Base-by-base conservation (phyloP, 2,797 vertebrate species). In the Acipenser transmontanus region DNA sequence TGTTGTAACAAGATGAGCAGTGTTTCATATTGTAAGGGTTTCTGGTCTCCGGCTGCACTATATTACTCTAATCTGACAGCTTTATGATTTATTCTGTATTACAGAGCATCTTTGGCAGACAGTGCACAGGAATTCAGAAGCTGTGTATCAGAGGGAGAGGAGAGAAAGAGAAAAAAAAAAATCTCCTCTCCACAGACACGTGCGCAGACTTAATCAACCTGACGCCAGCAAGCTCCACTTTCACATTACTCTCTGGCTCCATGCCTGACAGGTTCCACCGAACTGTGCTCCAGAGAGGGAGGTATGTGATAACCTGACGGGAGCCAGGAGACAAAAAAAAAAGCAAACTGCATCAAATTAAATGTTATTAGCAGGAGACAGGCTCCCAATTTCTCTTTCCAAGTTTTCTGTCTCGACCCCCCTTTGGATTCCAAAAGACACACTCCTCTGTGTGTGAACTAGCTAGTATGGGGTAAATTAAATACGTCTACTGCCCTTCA, bases 121-220 rank as follows among this genome's bases (percentile, higher is more conserved):
- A 48, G 12, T 67, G 70, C 64, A 71, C 9, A 5, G 48, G 17
- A 70, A 70, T 66, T 69, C 69, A 73, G 72, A 62, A 69, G 72
- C 77, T 54, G 65, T 70, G 64, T 63, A 50, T 68, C 11, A 47
- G 34, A 34, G 34, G 34, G 34, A 34, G 34, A 34, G 34, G 2
- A 34, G 34, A 34, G 34, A 34, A 34, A 34, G 34, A 34, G 34
- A 34, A 34, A 34, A 48, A 34, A 48, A 77, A 75, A 80, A 77
- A 75, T 83, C 86, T 89, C 81, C 81, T 83, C 79, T 89, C 82
- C 79, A 74, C 82, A 84, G 78, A 91, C 88, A 89, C 76, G 74
- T 90, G 91, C 82, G 70, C 70, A 76, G 81, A 86, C 84, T 93
- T 88, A 89, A 91, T 89, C 86, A 89, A 85, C 80, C 82, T 74